Conservation (phyloP, 2,113 vertebrate genomes). For the Malurus alboscapulatus region DNA sequence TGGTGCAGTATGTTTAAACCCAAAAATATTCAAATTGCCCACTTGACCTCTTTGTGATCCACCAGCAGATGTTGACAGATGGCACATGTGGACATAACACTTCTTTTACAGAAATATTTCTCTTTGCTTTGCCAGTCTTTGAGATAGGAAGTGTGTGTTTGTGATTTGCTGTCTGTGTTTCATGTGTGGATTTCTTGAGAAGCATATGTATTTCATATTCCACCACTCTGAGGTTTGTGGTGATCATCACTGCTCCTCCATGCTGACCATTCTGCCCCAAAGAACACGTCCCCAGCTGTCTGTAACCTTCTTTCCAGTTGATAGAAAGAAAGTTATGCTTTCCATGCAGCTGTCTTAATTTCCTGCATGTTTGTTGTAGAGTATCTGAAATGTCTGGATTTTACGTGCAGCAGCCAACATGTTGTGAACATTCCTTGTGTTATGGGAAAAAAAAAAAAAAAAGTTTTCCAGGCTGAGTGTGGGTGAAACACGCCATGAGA, state of each 20-base stretch:
- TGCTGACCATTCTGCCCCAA: neutral
- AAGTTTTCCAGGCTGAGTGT: neutral
- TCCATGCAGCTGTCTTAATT: slow-evolving; percentile 19
- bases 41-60: neutral
- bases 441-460: neutral
- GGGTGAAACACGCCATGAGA: neutral
- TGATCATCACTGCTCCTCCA: neutral
- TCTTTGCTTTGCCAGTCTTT: slow-evolving; percentile 18
- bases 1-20: neutral
- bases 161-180: neutral
- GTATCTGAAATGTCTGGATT: neutral
- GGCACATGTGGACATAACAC: neutral
- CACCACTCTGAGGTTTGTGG: neutral
- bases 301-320: neutral
- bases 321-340: neutral
- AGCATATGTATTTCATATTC: slow-evolving; percentile 4
- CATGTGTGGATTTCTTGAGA: neutral
- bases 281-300: neutral
- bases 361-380: neutral
- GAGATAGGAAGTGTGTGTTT: neutral
- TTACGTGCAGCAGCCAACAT: neutral
- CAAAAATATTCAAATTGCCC: neutral
- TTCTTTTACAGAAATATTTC: slow-evolving; percentile 6
- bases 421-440: neutral
- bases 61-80: neutral